Evolutionary conservation across 1,140 invertebrate genomes (phyloP).

Genomic region (Frieseomelitta varia): DNA sequence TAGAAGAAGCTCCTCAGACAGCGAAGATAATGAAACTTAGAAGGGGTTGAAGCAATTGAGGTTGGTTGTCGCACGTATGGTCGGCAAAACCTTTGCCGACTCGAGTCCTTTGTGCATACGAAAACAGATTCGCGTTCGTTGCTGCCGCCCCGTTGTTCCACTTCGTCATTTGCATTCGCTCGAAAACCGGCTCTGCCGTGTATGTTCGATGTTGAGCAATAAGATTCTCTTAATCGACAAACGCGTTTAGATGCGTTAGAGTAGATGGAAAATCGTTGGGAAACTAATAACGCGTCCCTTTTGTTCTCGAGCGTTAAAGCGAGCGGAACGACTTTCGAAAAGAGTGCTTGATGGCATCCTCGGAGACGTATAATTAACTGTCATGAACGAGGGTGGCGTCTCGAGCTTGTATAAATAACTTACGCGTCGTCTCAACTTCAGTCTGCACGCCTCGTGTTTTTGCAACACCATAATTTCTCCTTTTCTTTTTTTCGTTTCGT

Average conservation of each 20-base stretch:
- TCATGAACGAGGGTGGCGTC: conserved; percentile 50
- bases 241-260: background rate
- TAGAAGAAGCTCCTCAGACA: conserved; percentile 68
- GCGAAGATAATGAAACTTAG: conserved; percentile 58
- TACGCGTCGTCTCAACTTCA: conserved; percentile 52
- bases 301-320: background rate
- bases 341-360: conserved; percentile 61
- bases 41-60: conserved; percentile 45
- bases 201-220: background rate
- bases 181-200: background rate
- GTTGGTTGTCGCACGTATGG: conserved; percentile 62
- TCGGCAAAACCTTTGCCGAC: conserved; percentile 57
- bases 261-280: background rate
- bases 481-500: conserved; percentile 1
- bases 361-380: conserved; percentile 67
- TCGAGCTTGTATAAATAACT: conserved; percentile 63
- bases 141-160: conserved; percentile 5
- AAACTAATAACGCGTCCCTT: background rate
- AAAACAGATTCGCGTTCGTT: conserved; percentile 53
- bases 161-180: background rate
- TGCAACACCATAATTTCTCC: conserved; percentile 25
- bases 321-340: conserved; percentile 50
- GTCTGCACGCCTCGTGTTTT: conserved; percentile 45
- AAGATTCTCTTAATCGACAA: background rate
- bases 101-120: conserved; percentile 71